Conservation (phyloP, 2,888 invertebrate genomes). For the Minunthozetes semirufus region DNA sequence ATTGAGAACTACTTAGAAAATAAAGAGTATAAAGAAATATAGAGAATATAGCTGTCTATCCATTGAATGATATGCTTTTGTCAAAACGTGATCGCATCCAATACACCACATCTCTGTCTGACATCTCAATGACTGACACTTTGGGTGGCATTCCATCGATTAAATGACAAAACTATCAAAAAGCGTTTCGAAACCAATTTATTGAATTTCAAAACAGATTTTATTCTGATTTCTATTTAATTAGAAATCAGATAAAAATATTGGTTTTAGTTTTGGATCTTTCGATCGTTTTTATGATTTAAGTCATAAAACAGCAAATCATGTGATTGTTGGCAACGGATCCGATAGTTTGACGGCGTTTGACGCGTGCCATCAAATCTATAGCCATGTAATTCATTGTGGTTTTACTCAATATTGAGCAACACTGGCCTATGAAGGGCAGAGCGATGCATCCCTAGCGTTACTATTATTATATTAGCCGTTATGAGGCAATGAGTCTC, state of each 20-base stretch:
- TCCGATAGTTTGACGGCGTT: too few relatives aligned
- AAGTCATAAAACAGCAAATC: too few relatives aligned
- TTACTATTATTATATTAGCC: neutral
- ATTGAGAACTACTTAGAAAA: slow-evolving; percentile 9
- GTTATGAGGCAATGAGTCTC: neutral
- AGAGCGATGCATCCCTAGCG: neutral
- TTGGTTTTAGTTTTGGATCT: too few relatives aligned
- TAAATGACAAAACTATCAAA: neutral
- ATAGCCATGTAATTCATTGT: slow-evolving; percentile 25
- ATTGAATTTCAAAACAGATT: neutral
- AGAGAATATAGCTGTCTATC: neutral
- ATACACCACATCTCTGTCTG: neutral
- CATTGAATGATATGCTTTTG: neutral
- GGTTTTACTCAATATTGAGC: slow-evolving; percentile 22
- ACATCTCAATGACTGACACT: slow-evolving; percentile 22
- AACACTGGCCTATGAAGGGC: neutral
- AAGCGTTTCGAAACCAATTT: neutral
- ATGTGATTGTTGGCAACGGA: too few relatives aligned
- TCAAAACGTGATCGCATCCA: neutral
- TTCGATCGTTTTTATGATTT: too few relatives aligned
- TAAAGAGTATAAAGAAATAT: neutral
- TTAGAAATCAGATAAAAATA: too few relatives aligned
- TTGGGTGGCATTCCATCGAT: slow-evolving; percentile 12
- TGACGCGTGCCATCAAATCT: slow-evolving; percentile 14
- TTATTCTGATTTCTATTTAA: neutral